Percentiles rank a stretch among this genome's conserved stretches.
Conservation (phyloP, 2,113 vertebrate genomes). For the Coptodon bakossiorum region DNA sequence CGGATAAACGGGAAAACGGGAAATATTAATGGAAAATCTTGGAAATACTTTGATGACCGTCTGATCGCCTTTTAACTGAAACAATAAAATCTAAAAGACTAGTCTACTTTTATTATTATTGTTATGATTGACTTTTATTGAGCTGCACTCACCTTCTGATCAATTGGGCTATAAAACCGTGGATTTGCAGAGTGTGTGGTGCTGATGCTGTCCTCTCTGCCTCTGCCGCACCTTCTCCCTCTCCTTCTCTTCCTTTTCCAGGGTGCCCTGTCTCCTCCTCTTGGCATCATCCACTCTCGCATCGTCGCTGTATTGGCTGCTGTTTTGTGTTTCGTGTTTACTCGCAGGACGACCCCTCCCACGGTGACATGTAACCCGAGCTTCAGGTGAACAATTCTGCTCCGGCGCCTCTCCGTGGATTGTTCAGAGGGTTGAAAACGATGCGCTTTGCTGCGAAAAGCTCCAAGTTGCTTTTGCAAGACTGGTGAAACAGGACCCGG, state of each 20-base stretch:
- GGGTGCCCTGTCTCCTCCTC: neutral
- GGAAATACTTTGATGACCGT: neutral
- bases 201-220: neutral
- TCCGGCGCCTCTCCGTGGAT: neutral
- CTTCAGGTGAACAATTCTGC: constrained; percentile 37
- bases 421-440: neutral
- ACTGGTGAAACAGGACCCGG: neutral
- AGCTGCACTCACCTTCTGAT: neutral
- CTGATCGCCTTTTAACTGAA: neutral
- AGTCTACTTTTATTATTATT: neutral
- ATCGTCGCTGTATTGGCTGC: neutral
- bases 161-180: neutral
- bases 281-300: neutral
- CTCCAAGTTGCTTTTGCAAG: neutral
- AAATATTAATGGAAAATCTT: neutral
- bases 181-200: neutral
- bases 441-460: neutral
- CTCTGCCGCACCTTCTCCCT: neutral
- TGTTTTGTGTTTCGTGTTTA: neutral
- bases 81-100: neutral
- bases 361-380: constrained; percentile 7
- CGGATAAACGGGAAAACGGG: neutral
- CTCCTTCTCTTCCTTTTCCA: neutral
- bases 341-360: constrained; percentile 17
- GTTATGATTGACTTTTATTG: neutral